A percentile compares a stretch with the other conserved stretches of the same genome.
Conservation (phyloP, 2,113 vertebrate genomes). For the Epinephelus fuscoguttatus region DNA sequence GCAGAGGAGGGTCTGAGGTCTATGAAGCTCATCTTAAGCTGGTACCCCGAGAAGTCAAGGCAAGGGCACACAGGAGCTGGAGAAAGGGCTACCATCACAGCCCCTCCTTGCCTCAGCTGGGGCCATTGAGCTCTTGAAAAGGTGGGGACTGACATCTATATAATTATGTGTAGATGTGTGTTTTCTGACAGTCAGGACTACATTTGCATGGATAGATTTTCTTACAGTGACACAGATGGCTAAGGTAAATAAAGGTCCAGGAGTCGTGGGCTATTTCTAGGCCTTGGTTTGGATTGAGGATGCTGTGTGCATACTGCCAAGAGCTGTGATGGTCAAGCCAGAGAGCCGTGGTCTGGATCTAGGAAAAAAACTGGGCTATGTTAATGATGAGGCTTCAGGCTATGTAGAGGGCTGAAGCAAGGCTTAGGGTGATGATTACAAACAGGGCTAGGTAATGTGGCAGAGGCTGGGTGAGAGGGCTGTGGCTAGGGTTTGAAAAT, state of each 20-base stretch:
- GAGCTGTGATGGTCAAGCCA: constrained; percentile 70
- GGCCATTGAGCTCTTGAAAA: constrained; percentile 25
- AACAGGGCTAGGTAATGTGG: constrained; percentile 71
- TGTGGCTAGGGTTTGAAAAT: constrained; percentile 76
- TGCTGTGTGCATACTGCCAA: constrained; percentile 58
- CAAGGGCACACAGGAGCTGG: constrained; percentile 25
- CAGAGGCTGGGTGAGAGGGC: constrained; percentile 74
- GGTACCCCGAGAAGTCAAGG: constrained; percentile 3
- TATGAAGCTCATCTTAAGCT: not conserved
- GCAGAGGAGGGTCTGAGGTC: not conserved
- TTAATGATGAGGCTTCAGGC: constrained; percentile 77
- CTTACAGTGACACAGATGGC: constrained; percentile 68
- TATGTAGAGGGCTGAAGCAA: constrained; percentile 54
- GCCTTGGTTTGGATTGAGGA: constrained; percentile 41
- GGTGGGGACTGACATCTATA: constrained; percentile 14
- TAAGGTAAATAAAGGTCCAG: constrained; percentile 66
- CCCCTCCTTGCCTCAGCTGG: not conserved
- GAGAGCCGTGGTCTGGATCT: constrained; percentile 45
- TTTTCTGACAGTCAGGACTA: constrained; percentile 31
- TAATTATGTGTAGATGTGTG: constrained; percentile 32
- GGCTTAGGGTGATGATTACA: constrained; percentile 75
- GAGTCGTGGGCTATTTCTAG: constrained; percentile 58
- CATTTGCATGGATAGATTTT: constrained; percentile 55
- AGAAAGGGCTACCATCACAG: constrained; percentile 30
- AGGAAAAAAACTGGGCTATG: constrained; percentile 62